Conservation (phyloP, 2,113 vertebrate genomes). For the Platysteira castanea region DNA sequence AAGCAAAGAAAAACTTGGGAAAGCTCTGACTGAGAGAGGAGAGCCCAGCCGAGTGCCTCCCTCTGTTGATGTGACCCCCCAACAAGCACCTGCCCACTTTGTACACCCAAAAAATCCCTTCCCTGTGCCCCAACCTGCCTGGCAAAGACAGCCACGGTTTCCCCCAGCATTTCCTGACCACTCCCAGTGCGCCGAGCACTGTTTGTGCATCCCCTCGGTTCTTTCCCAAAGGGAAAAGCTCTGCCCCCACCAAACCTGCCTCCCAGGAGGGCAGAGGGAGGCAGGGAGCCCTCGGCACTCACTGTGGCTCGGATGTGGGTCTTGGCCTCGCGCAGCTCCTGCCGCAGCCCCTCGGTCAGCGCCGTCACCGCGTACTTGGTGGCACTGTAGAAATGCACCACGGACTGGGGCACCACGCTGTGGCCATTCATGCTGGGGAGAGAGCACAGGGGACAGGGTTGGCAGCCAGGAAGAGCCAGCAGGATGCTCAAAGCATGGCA, state of each 20-base stretch:
- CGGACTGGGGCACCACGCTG: constrained; percentile 76
- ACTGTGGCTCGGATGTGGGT: constrained; percentile 93
- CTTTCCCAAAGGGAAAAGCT: not conserved
- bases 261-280: not conserved
- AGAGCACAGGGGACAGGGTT: not conserved
- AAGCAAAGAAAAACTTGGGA: not conserved
- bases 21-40: not conserved
- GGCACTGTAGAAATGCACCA: constrained; percentile 89
- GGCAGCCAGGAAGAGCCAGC: not conserved
- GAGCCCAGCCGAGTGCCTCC: not conserved
- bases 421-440: constrained; percentile 88
- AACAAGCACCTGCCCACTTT: not conserved
- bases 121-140: not conserved
- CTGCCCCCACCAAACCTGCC: not conserved
- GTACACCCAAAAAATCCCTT: not conserved
- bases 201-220: fast-evolving
- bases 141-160: not conserved
- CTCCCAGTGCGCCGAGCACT: not conserved
- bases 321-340: constrained; percentile 88
- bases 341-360: constrained; percentile 89
- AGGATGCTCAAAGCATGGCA: fast-evolving
- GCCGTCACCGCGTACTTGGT: constrained; percentile 94
- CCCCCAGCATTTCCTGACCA: not conserved
- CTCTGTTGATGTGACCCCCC: not conserved
- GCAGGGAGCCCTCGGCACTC: constrained; percentile 26